phyloP scores from a whole-genome alignment of 2,888 invertebrate species.

The Lithophane ornitopus region DNA sequence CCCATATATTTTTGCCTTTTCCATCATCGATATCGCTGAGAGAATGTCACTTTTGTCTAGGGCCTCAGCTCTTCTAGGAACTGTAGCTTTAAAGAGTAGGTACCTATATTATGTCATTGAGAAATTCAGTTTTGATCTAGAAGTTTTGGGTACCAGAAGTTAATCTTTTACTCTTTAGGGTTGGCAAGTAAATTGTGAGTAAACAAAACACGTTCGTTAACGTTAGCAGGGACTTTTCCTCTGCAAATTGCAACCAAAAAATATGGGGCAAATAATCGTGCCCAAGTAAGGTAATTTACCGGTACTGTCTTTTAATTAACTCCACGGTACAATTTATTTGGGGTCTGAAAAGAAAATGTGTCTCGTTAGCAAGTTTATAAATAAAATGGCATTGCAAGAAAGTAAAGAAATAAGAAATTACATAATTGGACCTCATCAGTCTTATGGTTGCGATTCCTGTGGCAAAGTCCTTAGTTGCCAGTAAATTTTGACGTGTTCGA shows the following conservation, averaged over 20 bases:
- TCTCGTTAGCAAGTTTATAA: constrained; percentile 17
- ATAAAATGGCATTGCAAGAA: neutral
- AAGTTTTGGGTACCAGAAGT: too few relatives aligned
- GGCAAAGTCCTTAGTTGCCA: too few relatives aligned
- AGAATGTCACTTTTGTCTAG: too few relatives aligned
- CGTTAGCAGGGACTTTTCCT: neutral
- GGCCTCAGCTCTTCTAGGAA: neutral
- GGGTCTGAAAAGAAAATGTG: constrained; percentile 33
- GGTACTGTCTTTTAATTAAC: constrained; percentile 51
- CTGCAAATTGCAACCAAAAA: constrained; percentile 22
- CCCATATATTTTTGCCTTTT: too few relatives aligned
- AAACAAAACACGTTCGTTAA: neutral
- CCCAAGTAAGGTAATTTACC: constrained; percentile 37
- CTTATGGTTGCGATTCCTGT: neutral
- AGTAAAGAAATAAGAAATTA: neutral
- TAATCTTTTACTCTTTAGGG: neutral
- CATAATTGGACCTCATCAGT: neutral
- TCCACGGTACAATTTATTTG: constrained; percentile 39
- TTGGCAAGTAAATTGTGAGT: neutral
- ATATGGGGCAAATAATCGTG: constrained; percentile 39
- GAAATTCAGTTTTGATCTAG: neutral
- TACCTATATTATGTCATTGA: neutral
- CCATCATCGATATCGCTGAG: too few relatives aligned
- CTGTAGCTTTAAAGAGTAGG: neutral
- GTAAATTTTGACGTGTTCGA: neutral